These are phyloP conservation scores for Schizotus pectinicornis DNA, from an alignment of 2,888 invertebrate species.

Conservation along the genomic window DNA sequence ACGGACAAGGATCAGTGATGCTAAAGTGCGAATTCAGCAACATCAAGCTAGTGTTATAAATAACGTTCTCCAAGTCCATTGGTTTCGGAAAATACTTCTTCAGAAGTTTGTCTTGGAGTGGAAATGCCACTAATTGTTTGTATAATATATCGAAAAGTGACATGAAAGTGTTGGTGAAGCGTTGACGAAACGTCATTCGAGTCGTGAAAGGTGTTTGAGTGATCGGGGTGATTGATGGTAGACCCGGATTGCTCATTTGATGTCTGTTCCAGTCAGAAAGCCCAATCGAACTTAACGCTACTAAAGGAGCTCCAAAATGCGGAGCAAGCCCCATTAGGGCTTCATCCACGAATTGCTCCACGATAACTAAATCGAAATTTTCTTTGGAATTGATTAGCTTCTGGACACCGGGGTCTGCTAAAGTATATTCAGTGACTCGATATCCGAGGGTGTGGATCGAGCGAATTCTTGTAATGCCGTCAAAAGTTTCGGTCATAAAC, in stretches of 20 bases:
- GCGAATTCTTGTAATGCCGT: too few species aligned
- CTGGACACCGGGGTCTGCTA: slow-evolving; percentile 34
- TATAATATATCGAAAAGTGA: too few species aligned
- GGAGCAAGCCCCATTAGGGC: slow-evolving; percentile 53
- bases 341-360: slow-evolving; percentile 60
- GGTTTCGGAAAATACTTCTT: slow-evolving; percentile 42
- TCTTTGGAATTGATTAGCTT: slow-evolving; percentile 48
- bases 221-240: slow-evolving; percentile 61
- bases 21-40: too few species aligned
- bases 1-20: too few species aligned
- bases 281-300: slow-evolving; percentile 56
- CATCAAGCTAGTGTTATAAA: too few species aligned
- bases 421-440: too few species aligned
- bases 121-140: slow-evolving; percentile 4
- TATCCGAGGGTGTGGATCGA: too few species aligned
- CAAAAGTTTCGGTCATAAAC: too few species aligned
- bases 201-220: slow-evolving; percentile 24
- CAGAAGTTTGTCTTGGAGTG: slow-evolving; percentile 38
- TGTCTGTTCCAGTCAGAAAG: slow-evolving; percentile 58
- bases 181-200: too few species aligned
- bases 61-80: slow-evolving; percentile 28
- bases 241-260: slow-evolving; percentile 59
- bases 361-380: slow-evolving; percentile 51
- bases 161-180: too few species aligned
- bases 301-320: slow-evolving; percentile 50